phyloP scores from a whole-genome alignment of 1,140 invertebrate genomes.

The Eriocheir sinensis region DNA sequence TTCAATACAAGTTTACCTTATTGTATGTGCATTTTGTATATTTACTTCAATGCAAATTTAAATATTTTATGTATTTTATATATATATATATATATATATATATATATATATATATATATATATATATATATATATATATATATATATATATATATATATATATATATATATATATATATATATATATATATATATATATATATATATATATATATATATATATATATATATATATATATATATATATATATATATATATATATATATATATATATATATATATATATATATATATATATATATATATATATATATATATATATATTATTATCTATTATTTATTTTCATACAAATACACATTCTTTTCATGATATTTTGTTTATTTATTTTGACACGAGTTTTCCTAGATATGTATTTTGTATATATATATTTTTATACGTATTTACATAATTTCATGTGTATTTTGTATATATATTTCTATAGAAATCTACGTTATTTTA shows the following conservation, averaged over 20 bases:
- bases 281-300: constrained; percentile 61
- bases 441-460: too few species aligned
- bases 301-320: constrained; percentile 64
- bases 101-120: constrained; percentile 45
- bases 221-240: constrained; percentile 53
- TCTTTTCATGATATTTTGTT: too few species aligned
- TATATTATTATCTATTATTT: constrained; percentile 54
- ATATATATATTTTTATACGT: too few species aligned
- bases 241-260: constrained; percentile 57
- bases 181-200: constrained; percentile 60
- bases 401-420: too few species aligned
- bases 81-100: constrained; percentile 29
- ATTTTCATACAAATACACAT: too few species aligned
- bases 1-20: too few species aligned
- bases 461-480: too few species aligned
- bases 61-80: too few species aligned
- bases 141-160: constrained; percentile 31
- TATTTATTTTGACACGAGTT: too few species aligned
- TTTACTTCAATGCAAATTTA: too few species aligned
- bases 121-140: constrained; percentile 33
- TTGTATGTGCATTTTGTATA: too few species aligned
- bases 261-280: constrained; percentile 54
- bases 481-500: too few species aligned
- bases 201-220: constrained; percentile 59
- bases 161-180: constrained; percentile 27